A percentile compares a stretch with the other conserved stretches of the same genome.
These are phyloP conservation scores for Danio tinwini DNA, from an alignment of 2,797 vertebrate species.

Conservation along the genomic window DNA sequence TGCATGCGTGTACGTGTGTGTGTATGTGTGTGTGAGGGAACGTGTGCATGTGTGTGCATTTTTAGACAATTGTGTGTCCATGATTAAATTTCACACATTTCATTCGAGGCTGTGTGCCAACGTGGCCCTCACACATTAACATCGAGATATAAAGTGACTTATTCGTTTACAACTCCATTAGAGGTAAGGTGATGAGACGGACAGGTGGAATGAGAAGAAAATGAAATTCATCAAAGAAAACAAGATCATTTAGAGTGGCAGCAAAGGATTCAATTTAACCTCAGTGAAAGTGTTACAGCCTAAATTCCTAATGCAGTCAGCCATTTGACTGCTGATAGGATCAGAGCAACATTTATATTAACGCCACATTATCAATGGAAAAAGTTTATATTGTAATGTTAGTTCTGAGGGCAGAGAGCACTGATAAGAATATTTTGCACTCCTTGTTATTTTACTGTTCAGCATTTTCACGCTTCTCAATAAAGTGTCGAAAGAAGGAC, in stretches of 20 bases:
- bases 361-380: background rate
- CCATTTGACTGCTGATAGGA: background rate
- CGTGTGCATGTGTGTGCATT: no score
- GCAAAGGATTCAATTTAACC: background rate
- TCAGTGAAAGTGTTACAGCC: background rate
- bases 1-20: no score
- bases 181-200: slow-evolving; percentile 4
- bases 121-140: slow-evolving; percentile 10
- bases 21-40: no score
- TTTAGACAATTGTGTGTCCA: background rate
- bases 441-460: background rate
- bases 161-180: slow-evolving; percentile 9
- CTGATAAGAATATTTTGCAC: background rate
- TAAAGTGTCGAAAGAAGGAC: slow-evolving; percentile 14
- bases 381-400: background rate
- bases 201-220: slow-evolving; percentile 30
- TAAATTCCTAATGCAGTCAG: background rate
- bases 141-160: slow-evolving; percentile 6
- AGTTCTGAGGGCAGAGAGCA: background rate
- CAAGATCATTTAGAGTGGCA: slow-evolving; percentile 6
- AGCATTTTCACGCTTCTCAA: background rate
- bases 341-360: background rate
- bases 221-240: slow-evolving; percentile 18
- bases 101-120: background rate
- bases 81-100: slow-evolving; percentile 12